Percentiles rank a stretch among this genome's conserved stretches.
Conservation (phyloP, 2,797 vertebrate genomes). For the Emydoidea blandingii region DNA sequence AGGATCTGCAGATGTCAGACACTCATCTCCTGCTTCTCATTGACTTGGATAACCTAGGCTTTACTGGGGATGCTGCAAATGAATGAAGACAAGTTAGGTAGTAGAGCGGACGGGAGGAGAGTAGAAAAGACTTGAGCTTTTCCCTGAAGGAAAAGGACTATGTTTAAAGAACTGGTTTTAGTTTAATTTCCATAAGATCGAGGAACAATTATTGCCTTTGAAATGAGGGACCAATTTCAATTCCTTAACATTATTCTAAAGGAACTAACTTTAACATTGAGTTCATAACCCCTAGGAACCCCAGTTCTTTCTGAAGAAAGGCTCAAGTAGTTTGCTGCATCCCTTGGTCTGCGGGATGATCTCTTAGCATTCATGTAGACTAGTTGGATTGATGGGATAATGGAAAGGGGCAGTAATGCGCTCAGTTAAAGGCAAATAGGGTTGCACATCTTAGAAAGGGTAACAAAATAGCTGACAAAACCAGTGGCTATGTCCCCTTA, state of each 20-base stretch:
- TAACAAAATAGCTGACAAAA: neutral
- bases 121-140: neutral
- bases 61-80: neutral
- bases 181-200: neutral
- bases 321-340: neutral
- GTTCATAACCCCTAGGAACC: neutral
- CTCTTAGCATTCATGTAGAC: neutral
- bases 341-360: neutral
- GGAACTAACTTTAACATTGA: neutral
- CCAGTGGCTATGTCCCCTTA: slow-evolving; percentile 36
- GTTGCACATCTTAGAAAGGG: neutral
- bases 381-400: neutral
- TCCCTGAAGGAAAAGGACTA: neutral
- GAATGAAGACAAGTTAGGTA: neutral
- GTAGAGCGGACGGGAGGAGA: neutral
- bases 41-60: neutral
- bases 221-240: neutral
- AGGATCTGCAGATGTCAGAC: neutral
- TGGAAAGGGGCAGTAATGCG: slow-evolving; percentile 19
- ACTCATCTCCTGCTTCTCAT: neutral
- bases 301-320: neutral
- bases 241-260: neutral
- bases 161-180: slow-evolving; percentile 1
- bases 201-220: neutral
- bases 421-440: slow-evolving; percentile 36